Evolutionary conservation across 2,113 vertebrate genomes (phyloP).

Genomic region (Stictonetta naevosa): DNA sequence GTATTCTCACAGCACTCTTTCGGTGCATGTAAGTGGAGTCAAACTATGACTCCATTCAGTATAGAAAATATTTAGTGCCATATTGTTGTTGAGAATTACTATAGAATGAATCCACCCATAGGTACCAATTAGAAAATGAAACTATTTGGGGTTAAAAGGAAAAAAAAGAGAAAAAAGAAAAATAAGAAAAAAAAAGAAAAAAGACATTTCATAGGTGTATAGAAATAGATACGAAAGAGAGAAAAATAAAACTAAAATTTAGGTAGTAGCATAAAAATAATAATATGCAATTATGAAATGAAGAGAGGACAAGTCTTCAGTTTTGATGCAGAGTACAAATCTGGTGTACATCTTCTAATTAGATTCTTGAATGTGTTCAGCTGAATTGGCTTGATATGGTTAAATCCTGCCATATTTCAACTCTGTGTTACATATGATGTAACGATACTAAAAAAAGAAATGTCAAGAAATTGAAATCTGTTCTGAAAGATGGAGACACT

Average conservation of each 20-base stretch:
- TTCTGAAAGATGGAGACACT: background rate
- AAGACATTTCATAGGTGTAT: background rate
- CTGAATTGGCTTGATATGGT: background rate
- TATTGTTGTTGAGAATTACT: background rate
- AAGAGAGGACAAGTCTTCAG: background rate
- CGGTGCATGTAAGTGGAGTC: background rate
- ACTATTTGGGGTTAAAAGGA: rapidly evolving
- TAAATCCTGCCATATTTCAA: background rate
- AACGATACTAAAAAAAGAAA: background rate
- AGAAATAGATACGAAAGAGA: background rate
- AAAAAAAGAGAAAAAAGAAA: too few relatives aligned
- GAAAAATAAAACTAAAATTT: background rate
- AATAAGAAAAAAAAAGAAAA: too few relatives aligned
- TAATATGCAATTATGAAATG: background rate
- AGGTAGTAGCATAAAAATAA: background rate
- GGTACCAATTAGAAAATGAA: background rate
- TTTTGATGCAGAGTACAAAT: background rate
- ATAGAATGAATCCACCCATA: background rate
- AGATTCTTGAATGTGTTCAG: background rate
- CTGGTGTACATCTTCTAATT: background rate
- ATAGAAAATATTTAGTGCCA: background rate
- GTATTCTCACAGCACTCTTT: background rate
- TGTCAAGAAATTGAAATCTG: background rate
- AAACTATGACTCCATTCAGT: background rate
- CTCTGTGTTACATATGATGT: background rate